Evolutionary conservation across 2,113 vertebrate genomes (phyloP), one percentile per base, ranked within the genome.

Genomic region (Rhinoptilus africanus): DNA sequence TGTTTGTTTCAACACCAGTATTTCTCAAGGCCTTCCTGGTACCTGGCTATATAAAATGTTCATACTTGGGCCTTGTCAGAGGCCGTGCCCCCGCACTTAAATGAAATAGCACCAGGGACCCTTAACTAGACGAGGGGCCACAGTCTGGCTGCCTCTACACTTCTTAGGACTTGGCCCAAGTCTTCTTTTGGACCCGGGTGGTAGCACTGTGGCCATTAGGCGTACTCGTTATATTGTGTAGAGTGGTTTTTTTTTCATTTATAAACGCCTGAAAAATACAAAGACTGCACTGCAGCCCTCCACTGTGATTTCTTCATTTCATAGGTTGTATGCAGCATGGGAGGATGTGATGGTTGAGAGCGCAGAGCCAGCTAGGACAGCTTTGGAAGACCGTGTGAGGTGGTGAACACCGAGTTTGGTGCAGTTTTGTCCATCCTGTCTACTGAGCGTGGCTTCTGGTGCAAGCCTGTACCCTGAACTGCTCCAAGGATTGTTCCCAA

Each of bases 1-100:
- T 92, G 63, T 91, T 91, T 96, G 87, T 92, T 96, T 96, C 92
- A 84, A 93, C 74, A 94, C n/a, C 54, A 87, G 13, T 85, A 92
- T 57, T 95, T 93, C 91, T 95, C 60, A 83, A 89, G 74, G 73
- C 16, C 80, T 93, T 91, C 41, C 54, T 85, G 37, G 89, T 96
- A 96, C 81, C 60, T 59, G 56, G 72, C 35, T 91, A 30, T 12
- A 84, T 53, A 80, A 93, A 95, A 85, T 0, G 0, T 77, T 93
- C 73, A 45, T 81, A 64, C 11, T 66, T 56, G 41, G 59, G 28
- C 34, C 57, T 50, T 63, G 18, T 87, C 84, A 86, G 50, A 76
- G 83, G 43, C 51, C 39, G 43, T 27, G 63, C 3, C 32, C 18
- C 68, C 45, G 51, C 45, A 73, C 37, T 17, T 74, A 81, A 77